Percentiles rank a stretch among this genome's conserved stretches.
phyloP scores from a whole-genome alignment of 2,888 invertebrate species.

The Luffia ferchaultella region DNA sequence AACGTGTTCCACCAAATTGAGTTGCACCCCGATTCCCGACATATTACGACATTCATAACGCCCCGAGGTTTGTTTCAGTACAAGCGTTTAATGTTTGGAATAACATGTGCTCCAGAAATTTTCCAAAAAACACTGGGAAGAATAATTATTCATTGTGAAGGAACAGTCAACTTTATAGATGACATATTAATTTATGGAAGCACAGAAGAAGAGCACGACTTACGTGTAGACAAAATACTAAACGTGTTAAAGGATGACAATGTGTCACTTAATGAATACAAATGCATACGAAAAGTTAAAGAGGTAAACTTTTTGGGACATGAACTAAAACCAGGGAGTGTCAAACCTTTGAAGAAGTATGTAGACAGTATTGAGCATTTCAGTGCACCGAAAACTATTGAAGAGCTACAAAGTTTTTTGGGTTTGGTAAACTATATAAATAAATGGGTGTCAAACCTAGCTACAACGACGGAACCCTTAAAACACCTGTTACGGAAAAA shows the following conservation, averaged over 20 bases:
- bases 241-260: too few species aligned
- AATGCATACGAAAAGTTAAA: constrained; percentile 15
- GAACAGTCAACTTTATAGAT: constrained; percentile 25
- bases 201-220: too few species aligned
- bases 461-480: too few species aligned
- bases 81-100: constrained; percentile 33
- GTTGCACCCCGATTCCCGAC: constrained; percentile 21
- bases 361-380: too few species aligned
- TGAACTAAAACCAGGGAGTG: constrained; percentile 13
- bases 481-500: too few species aligned
- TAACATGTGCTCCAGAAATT: constrained; percentile 36
- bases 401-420: constrained; percentile 1
- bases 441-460: too few species aligned
- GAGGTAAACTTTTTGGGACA: constrained; percentile 13
- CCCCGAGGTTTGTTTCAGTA: constrained; percentile 27
- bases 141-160: constrained; percentile 25
- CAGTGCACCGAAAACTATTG: constrained; percentile 14
- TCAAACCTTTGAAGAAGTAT: constrained; percentile 15
- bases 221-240: too few species aligned
- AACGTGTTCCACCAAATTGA: constrained; percentile 31
- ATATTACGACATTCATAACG: constrained; percentile 33
- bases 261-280: constrained; percentile 14
- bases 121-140: constrained; percentile 33
- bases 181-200: too few species aligned
- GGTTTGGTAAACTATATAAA: too few species aligned